Base-by-base conservation (phyloP, 2,888 invertebrate species). In the Ectemnius lituratus region DNA sequence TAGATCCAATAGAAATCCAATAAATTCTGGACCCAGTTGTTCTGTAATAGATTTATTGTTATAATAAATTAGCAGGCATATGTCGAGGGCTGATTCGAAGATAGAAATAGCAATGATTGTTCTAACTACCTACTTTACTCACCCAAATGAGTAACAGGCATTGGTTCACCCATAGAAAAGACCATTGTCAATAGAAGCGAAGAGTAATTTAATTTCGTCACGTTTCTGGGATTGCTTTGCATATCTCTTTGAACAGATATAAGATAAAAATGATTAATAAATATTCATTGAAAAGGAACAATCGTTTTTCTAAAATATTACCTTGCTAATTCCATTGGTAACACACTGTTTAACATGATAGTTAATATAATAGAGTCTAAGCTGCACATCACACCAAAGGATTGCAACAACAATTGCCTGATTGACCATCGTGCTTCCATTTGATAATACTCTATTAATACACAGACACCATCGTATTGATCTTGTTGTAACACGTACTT, bases 341-440 rank as follows among this genome's bases (percentile, higher is more conserved):
- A 92, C 72, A 98, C 94, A 14, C 98, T 98, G 88, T 95, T 95
- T 20, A 98, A 93, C 88, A 98, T 93, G 23, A 97, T 95, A 64
- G 94, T 95, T 47, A 97, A 93, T 58, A 97, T 95, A 4, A 95
- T 94, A 70, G 94, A 93, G 90, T 97, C 97, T 75, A 98, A 92
- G 45, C 95, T 95, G 88, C 97, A 97, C 93, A 98, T 95, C 45
- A 96, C 95, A 20, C 96, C 96, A 90, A 98, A 97, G 6, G 96
- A 95, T 92, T 97, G 94, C 70, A 98, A 91, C 57, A 98, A 92
- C 11, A 96, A 92, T 87, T 96, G 95, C 78, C 97, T 93, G 73
- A 97, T 94, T 0, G 95, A 95, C 97, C 97, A 97, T 78, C 97
- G 92, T 0, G 96, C 94, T 91, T 98, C 98, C 98, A 98, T 98